Conservation (phyloP, 2,113 vertebrate species). For the Patagioenas fasciata region DNA sequence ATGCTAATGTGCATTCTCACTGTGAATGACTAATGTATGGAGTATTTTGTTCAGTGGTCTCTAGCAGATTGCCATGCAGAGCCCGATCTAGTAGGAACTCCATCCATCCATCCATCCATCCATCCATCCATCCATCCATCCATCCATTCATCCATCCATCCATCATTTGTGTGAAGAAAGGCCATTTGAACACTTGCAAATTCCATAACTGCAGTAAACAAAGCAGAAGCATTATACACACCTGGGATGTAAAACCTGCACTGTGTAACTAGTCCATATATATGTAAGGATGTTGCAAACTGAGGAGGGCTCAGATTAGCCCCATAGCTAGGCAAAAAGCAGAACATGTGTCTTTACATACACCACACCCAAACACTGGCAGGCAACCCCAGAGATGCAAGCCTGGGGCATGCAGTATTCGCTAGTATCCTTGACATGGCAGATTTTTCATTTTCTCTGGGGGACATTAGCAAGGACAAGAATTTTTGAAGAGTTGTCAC, state of each 20-base stretch:
- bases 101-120: neutral
- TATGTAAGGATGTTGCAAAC: neutral
- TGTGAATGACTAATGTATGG: neutral
- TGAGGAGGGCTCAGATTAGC: rapidly evolving
- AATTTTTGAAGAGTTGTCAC: neutral
- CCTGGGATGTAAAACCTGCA: neutral
- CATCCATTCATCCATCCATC: too few relatives aligned
- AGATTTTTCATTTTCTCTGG: neutral
- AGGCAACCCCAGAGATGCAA: neutral
- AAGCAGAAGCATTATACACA: neutral
- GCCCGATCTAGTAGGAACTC: neutral
- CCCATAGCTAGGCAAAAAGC: neutral
- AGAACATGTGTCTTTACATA: neutral
- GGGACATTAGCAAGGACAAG: neutral
- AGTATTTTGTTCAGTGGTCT: neutral
- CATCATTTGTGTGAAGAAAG: neutral
- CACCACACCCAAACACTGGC: too few relatives aligned
- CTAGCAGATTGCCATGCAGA: neutral
- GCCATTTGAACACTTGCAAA: neutral
- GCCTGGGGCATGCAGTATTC: neutral
- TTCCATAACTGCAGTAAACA: neutral
- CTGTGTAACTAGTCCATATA: neutral
- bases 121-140: neutral
- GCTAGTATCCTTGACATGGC: neutral
- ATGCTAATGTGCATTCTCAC: neutral